phyloP scores from a whole-genome alignment of 2,888 invertebrate genomes.

The Chalcosyrphus nemorum region DNA sequence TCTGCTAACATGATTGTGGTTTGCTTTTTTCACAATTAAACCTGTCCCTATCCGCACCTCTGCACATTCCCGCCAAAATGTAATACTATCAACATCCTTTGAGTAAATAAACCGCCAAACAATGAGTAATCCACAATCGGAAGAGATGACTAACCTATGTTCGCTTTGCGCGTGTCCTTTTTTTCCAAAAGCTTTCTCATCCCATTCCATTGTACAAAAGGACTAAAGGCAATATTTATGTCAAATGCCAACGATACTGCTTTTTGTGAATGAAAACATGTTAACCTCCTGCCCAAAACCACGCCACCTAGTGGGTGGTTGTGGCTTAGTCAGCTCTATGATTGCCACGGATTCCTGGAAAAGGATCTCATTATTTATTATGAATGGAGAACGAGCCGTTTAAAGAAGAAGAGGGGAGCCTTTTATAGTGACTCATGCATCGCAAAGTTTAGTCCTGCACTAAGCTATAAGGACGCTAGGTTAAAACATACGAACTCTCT shows the following conservation, averaged over 20 bases:
- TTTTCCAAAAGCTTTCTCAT: slow-evolving; percentile 37
- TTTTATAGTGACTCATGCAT: slow-evolving; percentile 51
- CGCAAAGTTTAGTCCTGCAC: slow-evolving; percentile 19
- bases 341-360: slow-evolving; percentile 66
- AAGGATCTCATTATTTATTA: slow-evolving; percentile 70
- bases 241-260: slow-evolving; percentile 29
- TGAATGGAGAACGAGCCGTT: slow-evolving; percentile 56
- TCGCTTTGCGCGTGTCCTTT: slow-evolving; percentile 36
- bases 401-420: slow-evolving; percentile 9
- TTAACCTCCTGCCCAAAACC: slow-evolving; percentile 2
- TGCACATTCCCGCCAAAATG: slow-evolving; percentile 13
- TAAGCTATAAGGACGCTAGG: slow-evolving; percentile 3
- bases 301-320: slow-evolving; percentile 30
- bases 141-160: slow-evolving; percentile 33
- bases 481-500: slow-evolving; percentile 34
- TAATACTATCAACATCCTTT: neutral
- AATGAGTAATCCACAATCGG: slow-evolving; percentile 43
- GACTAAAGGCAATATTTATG: slow-evolving; percentile 18
- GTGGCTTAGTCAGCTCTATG: slow-evolving; percentile 61
- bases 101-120: slow-evolving; percentile 11
- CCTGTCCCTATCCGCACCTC: neutral
- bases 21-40: neutral
- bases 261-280: slow-evolving; percentile 65
- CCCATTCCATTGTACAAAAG: neutral
- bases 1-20: neutral